A percentile compares a stretch with the other conserved stretches of the same genome.
Conservation (phyloP, 2,797 vertebrate genomes). For the Pangasius larnaudii region DNA sequence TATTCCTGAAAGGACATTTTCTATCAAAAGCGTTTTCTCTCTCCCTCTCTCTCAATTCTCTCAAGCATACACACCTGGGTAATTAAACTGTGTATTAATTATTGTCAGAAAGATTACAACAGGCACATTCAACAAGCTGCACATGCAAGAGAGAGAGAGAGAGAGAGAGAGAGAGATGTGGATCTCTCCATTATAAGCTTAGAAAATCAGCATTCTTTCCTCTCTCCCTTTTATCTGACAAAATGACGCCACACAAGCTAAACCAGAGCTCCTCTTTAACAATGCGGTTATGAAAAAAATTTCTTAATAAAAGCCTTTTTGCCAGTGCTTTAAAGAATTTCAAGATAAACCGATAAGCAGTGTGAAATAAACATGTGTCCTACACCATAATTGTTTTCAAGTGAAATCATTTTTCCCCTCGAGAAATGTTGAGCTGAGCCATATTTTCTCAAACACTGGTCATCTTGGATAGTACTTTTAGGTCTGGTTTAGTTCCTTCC, state of each 20-base stretch:
- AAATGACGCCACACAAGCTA: background rate
- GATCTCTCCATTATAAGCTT: constrained; percentile 14
- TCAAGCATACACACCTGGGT: constrained; percentile 36
- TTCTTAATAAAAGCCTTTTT: background rate
- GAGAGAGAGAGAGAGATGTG: constrained; percentile 14
- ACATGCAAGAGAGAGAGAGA: constrained; percentile 26
- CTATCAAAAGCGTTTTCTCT: background rate
- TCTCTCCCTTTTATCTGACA: constrained; percentile 10
- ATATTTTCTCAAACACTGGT: background rate
- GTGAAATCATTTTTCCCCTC: background rate
- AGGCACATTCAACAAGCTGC: constrained; percentile 49
- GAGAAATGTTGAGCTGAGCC: constrained; percentile 5
- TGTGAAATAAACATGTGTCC: constrained; percentile 22
- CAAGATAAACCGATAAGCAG: background rate
- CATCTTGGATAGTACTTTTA: constrained; percentile 16
- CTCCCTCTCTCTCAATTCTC: background rate
- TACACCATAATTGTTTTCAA: constrained; percentile 2
- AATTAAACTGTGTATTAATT: constrained; percentile 61
- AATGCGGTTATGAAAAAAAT: background rate
- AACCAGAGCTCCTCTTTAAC: background rate
- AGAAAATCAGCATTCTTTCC: background rate
- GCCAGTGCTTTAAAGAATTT: constrained; percentile 7
- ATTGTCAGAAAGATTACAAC: constrained; percentile 53
- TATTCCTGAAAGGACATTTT: constrained; percentile 37
- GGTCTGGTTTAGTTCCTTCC: background rate